Percentiles rank a stretch among this genome's conserved stretches.
phyloP scores from a whole-genome alignment of 1,140 invertebrate genomes.

The Cyclargus thomasi region DNA sequence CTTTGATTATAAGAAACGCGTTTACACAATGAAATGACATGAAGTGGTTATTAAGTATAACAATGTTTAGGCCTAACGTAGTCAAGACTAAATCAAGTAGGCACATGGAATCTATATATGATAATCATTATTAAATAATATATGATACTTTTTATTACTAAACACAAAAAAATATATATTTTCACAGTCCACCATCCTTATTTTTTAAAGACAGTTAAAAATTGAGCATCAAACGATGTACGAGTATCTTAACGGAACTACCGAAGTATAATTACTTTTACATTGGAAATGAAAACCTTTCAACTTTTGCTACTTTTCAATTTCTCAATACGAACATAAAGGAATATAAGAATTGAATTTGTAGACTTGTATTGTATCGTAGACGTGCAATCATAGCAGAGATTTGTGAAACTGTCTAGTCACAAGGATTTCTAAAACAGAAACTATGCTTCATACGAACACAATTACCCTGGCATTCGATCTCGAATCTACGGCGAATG shows the following conservation, averaged over 20 bases:
- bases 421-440: slow-evolving; percentile 6
- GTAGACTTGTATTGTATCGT: slow-evolving; percentile 10
- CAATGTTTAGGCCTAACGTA: no score
- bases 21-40: no score
- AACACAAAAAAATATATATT: no score
- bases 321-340: slow-evolving; percentile 11
- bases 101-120: no score
- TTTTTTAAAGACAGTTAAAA: no score
- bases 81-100: no score
- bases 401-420: slow-evolving; percentile 12
- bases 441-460: neutral
- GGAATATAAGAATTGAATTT: slow-evolving; percentile 12
- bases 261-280: neutral
- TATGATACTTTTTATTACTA: no score
- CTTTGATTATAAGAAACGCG: no score
- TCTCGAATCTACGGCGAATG: neutral
- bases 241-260: neutral
- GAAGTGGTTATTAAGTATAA: no score
- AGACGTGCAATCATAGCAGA: neutral
- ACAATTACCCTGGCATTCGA: neutral
- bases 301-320: slow-evolving; percentile 2
- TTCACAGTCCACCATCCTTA: no score
- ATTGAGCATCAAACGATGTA: neutral
- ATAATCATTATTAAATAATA: no score
- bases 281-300: slow-evolving; percentile 5